Conservation (phyloP, 2,888 invertebrate species). For the Aphodius sticticus region DNA sequence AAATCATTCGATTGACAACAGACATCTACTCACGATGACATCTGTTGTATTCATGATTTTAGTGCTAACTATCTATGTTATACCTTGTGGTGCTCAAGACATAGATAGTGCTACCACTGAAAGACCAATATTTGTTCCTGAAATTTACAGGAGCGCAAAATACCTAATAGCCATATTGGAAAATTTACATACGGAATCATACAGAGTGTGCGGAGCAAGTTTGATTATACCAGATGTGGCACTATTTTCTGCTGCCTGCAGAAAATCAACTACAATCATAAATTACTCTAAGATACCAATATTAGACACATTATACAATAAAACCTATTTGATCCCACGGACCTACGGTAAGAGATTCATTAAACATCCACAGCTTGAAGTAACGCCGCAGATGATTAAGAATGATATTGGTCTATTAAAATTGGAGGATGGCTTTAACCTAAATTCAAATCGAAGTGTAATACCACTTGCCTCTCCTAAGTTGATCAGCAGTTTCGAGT, state of each 20-base stretch:
- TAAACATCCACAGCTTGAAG: conserved; percentile 7
- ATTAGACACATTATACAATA: not conserved
- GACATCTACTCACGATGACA: not conserved
- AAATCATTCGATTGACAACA: not conserved
- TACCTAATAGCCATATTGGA: conserved; percentile 14
- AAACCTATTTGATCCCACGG: not conserved
- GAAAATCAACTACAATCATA: not conserved
- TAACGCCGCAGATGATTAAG: not conserved
- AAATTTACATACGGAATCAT: not conserved
- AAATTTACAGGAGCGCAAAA: not conserved
- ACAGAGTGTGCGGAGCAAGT: conserved; percentile 12
- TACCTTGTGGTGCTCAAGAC: not conserved
- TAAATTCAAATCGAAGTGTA: not conserved
- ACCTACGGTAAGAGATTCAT: conserved; percentile 11
- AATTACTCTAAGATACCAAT: conserved; percentile 7
- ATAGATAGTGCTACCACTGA: not conserved
- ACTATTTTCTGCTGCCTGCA: conserved; percentile 12
- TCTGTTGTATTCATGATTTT: not conserved
- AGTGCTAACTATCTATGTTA: not conserved
- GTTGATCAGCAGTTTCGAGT: not conserved
- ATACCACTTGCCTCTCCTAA: not conserved
- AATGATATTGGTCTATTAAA: conserved; percentile 19
- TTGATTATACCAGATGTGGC: conserved; percentile 14
- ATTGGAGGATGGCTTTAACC: conserved; percentile 16
- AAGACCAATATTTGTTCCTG: not conserved